Evolutionary conservation across 2,113 vertebrate species (phyloP).

Genomic region (Elachura formosa): DNA sequence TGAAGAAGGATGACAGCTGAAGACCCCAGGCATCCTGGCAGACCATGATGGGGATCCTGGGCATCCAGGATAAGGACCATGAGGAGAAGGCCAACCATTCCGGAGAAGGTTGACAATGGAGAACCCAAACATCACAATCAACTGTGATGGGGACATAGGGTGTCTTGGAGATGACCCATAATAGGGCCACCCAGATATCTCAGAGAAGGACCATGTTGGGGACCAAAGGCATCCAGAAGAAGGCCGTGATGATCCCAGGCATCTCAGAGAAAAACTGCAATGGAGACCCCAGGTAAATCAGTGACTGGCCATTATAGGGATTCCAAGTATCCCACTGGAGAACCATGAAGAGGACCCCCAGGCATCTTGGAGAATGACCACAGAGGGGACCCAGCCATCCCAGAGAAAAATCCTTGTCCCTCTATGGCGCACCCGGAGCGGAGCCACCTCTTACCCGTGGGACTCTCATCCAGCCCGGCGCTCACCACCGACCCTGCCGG

Average conservation of each 20-base stretch:
- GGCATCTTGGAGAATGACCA: neutral
- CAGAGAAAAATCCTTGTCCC: neutral
- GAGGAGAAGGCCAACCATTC: neutral
- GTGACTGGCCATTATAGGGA: neutral
- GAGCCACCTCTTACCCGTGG: slow-evolving; percentile 72
- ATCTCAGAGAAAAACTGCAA: neutral
- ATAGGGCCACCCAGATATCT: neutral
- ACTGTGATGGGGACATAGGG: neutral
- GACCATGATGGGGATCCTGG: neutral
- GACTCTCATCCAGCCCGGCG: slow-evolving; percentile 73
- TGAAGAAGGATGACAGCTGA: neutral
- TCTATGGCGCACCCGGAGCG: rapidly evolving
- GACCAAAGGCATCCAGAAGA: neutral
- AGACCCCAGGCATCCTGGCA: neutral
- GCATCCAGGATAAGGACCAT: neutral
- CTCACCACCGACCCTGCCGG: slow-evolving; percentile 70
- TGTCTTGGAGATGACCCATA: neutral
- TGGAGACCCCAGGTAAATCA: neutral
- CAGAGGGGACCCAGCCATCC: neutral
- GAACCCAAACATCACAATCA: neutral
- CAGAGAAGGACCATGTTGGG: neutral
- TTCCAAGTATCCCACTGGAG: neutral
- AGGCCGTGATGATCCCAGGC: neutral
- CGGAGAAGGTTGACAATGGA: neutral
- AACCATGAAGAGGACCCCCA: neutral